phyloP scores from a whole-genome alignment of 1,140 invertebrate species.

The Semibalanus balanoides region DNA sequence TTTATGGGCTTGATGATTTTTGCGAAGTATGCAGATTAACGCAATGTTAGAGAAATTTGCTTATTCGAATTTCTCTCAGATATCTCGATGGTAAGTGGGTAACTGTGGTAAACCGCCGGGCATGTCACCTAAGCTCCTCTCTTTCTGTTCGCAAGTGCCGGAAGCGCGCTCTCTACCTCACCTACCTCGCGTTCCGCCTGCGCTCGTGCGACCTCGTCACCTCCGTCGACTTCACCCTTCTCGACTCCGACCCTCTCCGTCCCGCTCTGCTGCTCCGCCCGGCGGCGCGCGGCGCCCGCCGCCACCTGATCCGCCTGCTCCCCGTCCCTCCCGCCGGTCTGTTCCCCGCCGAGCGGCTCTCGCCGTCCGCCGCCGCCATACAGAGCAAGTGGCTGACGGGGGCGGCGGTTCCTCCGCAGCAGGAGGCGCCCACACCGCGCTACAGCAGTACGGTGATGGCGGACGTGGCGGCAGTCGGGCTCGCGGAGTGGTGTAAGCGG shows the following conservation, averaged over 20 bases:
- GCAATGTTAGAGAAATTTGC: too few relatives aligned
- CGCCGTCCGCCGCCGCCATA: neutral
- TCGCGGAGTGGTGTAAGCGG: neutral
- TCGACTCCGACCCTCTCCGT: neutral
- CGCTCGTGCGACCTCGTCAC: neutral
- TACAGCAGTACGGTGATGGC: neutral
- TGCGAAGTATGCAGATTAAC: too few relatives aligned
- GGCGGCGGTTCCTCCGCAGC: neutral
- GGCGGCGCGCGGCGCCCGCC: neutral
- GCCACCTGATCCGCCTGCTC: neutral
- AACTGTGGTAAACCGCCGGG: too few relatives aligned
- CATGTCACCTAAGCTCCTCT: too few relatives aligned
- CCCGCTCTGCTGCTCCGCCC: neutral
- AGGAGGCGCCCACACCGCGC: neutral
- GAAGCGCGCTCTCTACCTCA: neutral
- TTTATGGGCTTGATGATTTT: too few relatives aligned
- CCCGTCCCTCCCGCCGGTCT: neutral
- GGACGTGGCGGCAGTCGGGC: neutral
- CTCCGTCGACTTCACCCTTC: neutral
- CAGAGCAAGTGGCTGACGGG: conserved; percentile 1
- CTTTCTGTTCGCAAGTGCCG: neutral
- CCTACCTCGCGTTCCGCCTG: neutral
- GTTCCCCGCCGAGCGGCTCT: neutral
- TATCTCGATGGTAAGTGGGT: too few relatives aligned
- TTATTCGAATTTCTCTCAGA: too few relatives aligned